Evolutionary conservation across 2,113 vertebrate species (phyloP).

Genomic region (Oryzias melastigma): DNA sequence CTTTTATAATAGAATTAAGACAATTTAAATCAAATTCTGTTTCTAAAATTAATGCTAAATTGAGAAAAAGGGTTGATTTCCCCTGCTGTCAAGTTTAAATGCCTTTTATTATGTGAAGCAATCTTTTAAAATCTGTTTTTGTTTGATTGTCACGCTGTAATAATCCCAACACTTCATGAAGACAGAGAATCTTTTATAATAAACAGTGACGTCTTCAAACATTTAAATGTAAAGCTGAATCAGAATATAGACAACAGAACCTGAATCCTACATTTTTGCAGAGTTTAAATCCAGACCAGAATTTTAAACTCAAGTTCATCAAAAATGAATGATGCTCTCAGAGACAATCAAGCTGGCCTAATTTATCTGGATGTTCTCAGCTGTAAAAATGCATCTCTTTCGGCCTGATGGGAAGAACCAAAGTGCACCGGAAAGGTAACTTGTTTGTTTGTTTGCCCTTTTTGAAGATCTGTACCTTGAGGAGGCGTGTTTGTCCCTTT

Average conservation of each 20-base stretch:
- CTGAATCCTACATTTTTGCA: background rate
- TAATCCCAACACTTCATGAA: constrained; percentile 10
- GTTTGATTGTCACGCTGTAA: constrained; percentile 1
- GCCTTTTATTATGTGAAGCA: constrained; percentile 14
- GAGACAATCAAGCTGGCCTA: constrained; percentile 39
- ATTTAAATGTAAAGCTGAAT: background rate
- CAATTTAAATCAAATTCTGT: background rate
- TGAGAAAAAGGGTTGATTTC: constrained; percentile 19
- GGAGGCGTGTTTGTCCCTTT: background rate
- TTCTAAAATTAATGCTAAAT: constrained; percentile 9
- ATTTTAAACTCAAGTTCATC: constrained; percentile 30
- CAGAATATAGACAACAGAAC: background rate
- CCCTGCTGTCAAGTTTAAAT: constrained; percentile 13
- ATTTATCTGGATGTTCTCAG: constrained; percentile 32
- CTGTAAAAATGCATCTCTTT: constrained; percentile 16
- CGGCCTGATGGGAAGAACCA: constrained; percentile 9
- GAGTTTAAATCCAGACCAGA: constrained; percentile 5
- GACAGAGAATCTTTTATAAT: background rate
- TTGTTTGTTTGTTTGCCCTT: background rate
- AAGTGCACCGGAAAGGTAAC: background rate
- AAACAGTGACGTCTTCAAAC: background rate
- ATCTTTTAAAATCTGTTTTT: constrained; percentile 3
- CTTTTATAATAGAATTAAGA: background rate
- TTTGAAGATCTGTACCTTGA: background rate
- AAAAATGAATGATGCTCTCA: constrained; percentile 55